A percentile compares a stretch with the other conserved stretches of the same genome.
Conservation (phyloP, 2,888 invertebrate species). For the Anorthoa munda region DNA sequence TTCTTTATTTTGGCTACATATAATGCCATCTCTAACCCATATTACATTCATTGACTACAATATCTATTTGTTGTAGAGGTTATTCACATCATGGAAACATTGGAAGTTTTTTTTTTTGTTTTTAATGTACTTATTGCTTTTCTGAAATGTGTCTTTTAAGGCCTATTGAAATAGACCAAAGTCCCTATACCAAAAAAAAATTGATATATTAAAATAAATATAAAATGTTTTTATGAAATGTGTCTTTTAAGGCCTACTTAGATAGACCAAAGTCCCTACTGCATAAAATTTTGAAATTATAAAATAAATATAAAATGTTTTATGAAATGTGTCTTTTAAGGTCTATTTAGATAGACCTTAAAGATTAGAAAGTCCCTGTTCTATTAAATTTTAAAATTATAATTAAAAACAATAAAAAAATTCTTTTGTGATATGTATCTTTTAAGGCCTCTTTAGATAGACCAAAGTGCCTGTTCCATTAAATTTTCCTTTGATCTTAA, state of each 20-base stretch:
- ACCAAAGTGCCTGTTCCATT: not conserved
- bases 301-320: not conserved
- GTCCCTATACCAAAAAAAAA: too few relatives aligned
- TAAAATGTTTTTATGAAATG: not conserved
- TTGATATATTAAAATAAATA: not conserved
- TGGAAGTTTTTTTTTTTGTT: too few relatives aligned
- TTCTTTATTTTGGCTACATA: constrained; percentile 32
- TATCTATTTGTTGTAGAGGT: constrained; percentile 30
- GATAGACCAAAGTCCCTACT: too few relatives aligned
- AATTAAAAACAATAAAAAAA: too few relatives aligned
- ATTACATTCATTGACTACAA: constrained; percentile 8
- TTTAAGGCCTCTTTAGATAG: not conserved
- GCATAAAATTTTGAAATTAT: too few relatives aligned
- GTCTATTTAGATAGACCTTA: not conserved
- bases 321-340: not conserved
- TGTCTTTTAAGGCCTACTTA: too few relatives aligned
- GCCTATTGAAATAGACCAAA: too few relatives aligned
- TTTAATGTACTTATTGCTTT: too few relatives aligned
- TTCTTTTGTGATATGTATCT: not conserved
- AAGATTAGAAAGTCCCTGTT: too few relatives aligned
- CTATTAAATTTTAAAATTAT: too few relatives aligned
- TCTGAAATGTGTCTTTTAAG: not conserved
- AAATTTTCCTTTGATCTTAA: not conserved
- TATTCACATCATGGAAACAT: constrained; percentile 25
- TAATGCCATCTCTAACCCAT: not conserved